Evolutionary conservation across 2,113 vertebrate genomes (phyloP).

Genomic region (Dolichotis patagonum): DNA sequence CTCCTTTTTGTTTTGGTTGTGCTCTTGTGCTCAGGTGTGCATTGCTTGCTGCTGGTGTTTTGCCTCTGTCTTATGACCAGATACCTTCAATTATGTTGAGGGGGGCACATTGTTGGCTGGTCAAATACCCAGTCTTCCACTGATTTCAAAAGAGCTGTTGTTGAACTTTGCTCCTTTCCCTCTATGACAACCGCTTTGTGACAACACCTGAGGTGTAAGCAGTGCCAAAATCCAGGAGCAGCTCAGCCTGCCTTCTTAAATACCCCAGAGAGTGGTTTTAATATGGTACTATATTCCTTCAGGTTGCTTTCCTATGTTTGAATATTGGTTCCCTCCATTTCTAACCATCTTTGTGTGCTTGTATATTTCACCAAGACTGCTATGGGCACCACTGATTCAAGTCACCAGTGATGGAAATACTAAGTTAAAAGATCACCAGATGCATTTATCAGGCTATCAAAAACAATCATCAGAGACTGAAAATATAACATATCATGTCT

Average conservation of each 20-base stretch:
- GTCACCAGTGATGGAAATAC: neutral
- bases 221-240: neutral
- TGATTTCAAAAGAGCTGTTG: neutral
- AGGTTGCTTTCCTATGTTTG: neutral
- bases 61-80: neutral
- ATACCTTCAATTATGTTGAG: neutral
- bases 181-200: neutral
- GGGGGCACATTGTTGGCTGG: too few relatives aligned
- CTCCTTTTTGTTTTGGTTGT: neutral
- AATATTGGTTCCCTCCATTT: neutral
- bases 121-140: neutral
- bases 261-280: neutral
- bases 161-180: neutral
- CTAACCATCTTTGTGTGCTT: neutral
- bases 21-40: neutral
- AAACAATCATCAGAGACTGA: neutral
- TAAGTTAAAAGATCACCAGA: conserved; percentile 32
- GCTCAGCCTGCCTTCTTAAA: neutral
- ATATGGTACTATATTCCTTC: neutral
- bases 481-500: neutral
- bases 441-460: neutral
- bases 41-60: neutral
- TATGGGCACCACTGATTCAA: neutral
- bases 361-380: neutral
- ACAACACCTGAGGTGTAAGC: neutral